Base-by-base conservation (phyloP, 2,797 vertebrate genomes). In the Epinephelus malabaricus region DNA sequence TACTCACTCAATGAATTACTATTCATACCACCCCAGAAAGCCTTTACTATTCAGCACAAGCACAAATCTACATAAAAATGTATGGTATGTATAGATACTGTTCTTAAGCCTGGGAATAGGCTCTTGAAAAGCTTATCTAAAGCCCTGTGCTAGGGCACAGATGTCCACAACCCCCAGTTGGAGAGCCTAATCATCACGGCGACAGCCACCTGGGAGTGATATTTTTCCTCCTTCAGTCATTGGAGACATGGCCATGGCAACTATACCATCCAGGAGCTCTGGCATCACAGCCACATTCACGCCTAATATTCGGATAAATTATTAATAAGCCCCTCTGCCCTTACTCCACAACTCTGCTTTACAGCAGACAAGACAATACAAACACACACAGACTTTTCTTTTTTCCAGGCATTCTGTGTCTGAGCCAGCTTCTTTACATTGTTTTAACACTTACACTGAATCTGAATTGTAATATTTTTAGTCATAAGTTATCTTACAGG, bases 11-110 rank as follows among this genome's bases (percentile, higher is more conserved):
- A 51, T 47, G 12, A 51, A 50, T 55, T 27, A 19, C 12, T 59
- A 34, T 69, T 65, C 54, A 47, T 56, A 23, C 15, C 21, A 18
- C 30, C 21, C n/a, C 45, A 53, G n/a, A 77, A 68, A 70, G 45
- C n/a, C 40, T n/a, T 30, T 5, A 49, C 59, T 5, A 51, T 21
- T 63, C 50, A 47, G 43, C 46, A 65, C n/a, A 71, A 68, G 13
- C 43, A 51, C 63, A 84, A 80, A 92, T 89, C 81, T 62, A 47
- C 76, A 82, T 80, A 75, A 55, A 79, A 86, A 91, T 89, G 83
- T n/a, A 38, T 30, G 83, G 58, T 46, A 90, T 88, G 88, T 59
- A 79, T 56, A 34, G 19, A 69, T 55, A 49, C 23, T 30, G 49
- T 54, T 47, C 14, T 60, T 40, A 58, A 54, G 45, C 14, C 61